These are phyloP conservation scores for Etheostoma spectabile DNA, from an alignment of 2,113 vertebrate species.

Conservation along the genomic window DNA sequence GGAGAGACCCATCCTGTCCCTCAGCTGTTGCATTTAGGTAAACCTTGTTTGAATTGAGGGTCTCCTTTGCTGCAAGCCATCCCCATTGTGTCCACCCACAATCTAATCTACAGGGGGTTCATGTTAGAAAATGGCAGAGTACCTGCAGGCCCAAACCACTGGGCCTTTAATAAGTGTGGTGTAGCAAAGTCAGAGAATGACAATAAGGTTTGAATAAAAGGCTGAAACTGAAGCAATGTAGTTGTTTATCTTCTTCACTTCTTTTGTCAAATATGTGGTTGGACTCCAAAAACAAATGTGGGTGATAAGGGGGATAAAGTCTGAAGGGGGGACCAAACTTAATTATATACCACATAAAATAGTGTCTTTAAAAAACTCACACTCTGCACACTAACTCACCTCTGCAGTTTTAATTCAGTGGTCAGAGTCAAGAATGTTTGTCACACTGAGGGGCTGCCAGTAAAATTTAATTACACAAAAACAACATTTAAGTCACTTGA, in stretches of 20 bases:
- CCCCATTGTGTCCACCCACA: not conserved
- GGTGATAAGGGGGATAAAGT: conserved; percentile 21
- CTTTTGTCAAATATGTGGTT: not conserved
- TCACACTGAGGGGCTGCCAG: conserved; percentile 1
- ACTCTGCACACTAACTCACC: conserved; percentile 31
- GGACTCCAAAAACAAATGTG: not conserved
- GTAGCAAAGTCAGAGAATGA: conserved; percentile 75
- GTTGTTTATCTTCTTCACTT: conserved; percentile 19
- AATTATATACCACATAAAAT: conserved; percentile 43
- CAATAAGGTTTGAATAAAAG: not conserved
- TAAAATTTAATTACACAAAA: conserved; percentile 18
- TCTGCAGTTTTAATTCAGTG: conserved; percentile 29
- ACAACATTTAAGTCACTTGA: not conserved
- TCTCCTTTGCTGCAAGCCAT: conserved; percentile 47
- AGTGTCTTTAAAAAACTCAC: conserved; percentile 7
- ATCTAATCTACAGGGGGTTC: conserved; percentile 84
- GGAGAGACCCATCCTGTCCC: conserved; percentile 84
- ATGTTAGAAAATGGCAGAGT: not conserved
- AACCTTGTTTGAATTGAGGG: conserved; percentile 74
- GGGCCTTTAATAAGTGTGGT: not conserved
- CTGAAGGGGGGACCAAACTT: conserved; percentile 23
- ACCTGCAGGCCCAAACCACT: conserved; percentile 76
- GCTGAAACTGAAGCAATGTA: not conserved
- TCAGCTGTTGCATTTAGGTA: conserved; percentile 88
- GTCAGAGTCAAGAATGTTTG: conserved; percentile 36